Evolutionary conservation across 2,888 invertebrate genomes (phyloP).

Genomic region (Platerodrilus igneus): DNA sequence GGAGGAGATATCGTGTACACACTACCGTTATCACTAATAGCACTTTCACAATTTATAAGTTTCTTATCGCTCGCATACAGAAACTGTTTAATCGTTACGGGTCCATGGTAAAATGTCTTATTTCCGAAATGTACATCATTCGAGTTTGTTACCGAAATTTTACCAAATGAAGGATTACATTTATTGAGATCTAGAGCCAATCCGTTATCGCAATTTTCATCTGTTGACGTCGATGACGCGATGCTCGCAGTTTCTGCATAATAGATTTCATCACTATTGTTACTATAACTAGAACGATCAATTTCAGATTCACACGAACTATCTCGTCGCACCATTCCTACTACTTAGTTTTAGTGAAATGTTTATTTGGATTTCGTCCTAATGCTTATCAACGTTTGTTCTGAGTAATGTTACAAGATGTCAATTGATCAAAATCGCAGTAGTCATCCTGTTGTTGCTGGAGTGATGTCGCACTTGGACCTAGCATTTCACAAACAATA

Average conservation of each 20-base stretch:
- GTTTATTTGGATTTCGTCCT: too few relatives aligned
- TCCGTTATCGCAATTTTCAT: conserved; percentile 12
- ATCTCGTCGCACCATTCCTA: conserved; percentile 21
- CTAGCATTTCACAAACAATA: too few relatives aligned
- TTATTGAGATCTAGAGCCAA: conserved; percentile 18
- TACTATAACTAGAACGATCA: conserved; percentile 8
- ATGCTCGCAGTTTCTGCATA: conserved; percentile 20
- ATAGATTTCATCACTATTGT: conserved; percentile 16
- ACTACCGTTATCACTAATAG: conserved; percentile 11
- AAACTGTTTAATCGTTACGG: conserved; percentile 72
- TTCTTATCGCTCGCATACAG: conserved; percentile 49
- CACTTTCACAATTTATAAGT: conserved; percentile 12
- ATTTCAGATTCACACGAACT: too few relatives aligned
- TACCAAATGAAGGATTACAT: conserved; percentile 51
- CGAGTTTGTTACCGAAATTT: conserved; percentile 63
- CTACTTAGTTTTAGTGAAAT: neutral
- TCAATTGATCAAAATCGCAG: too few relatives aligned
- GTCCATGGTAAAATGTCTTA: conserved; percentile 71
- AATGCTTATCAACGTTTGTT: too few relatives aligned
- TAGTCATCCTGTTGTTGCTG: too few relatives aligned
- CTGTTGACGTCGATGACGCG: conserved; percentile 19
- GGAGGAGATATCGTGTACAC: conserved; percentile 12
- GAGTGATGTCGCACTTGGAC: too few relatives aligned
- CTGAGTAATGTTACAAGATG: too few relatives aligned
- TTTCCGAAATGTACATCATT: conserved; percentile 72